Base-by-base conservation (phyloP, 2,888 invertebrate genomes). In the Synanthedon tipuliformis region DNA sequence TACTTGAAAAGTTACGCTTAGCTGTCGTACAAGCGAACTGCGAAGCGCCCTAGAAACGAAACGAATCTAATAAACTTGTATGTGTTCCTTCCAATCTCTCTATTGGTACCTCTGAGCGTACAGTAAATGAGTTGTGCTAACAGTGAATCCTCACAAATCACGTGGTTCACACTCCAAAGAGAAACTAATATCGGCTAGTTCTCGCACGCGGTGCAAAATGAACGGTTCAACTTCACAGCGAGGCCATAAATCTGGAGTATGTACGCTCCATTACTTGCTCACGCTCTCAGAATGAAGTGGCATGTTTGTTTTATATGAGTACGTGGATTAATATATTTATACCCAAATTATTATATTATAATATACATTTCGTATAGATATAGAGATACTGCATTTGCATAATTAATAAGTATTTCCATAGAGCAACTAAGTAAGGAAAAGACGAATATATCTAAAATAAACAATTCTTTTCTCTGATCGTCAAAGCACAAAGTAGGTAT, bases 221-320 rank as follows among this genome's bases (percentile, higher is more conserved):
- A 51, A 53, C 45, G 41, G 18, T 40, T 12, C 45, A 45, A 45
- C 45, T 56, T 58, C 61, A 60, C 59, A 64, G 63, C 58, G 64
- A 56, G 56, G 53, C 60, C 63, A 73, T 75, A 75, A 73, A 75
- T 73, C 69, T 70, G 61, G 61, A 65, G 61, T 57, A 61, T 61
- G 61, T 65, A 64, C 66, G 70, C 64, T 68, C 73, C 72, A 73
- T 75, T 74, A 73, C 71, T 65, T 62, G 63, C 59, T 59, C 61
- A 55, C 59, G 61, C 59, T 57, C 61, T 49, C 18, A 49, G 49
- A 49, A 12, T 49, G 49, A 16, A 18, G 49, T 49, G 16, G 23
- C 18, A 49, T 49, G 16, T 15, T 13, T 23, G 52, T 50, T 54
- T 57, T 57, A 51, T 54, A 50, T 34, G 34, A 15, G 40, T 34